Evolutionary conservation across 2,888 invertebrate species (phyloP), one percentile per base, ranked within the genome.

Genomic region (Ophioninae sp.): DNA sequence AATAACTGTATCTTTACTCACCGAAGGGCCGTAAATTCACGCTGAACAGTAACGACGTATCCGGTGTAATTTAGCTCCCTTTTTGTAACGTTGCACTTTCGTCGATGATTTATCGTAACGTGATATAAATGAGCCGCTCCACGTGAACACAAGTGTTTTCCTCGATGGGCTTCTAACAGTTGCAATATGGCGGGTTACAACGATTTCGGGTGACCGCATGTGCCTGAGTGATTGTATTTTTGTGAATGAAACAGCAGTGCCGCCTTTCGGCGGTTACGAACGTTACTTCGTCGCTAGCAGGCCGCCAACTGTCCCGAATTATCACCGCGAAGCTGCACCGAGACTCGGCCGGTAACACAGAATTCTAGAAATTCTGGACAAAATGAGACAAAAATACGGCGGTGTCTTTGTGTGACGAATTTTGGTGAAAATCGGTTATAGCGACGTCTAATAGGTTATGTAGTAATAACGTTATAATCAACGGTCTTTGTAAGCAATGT

Each of bases 91-190:
- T 13, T 76, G 74, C 85, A 84, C 82, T 83, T 69, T 67, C 41
- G 59, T 76, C 41, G 59, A 82, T 51, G 58, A 63, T 56, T 83
- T 44, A 58, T 80, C 67, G 58, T 67, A 41, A 67, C 80, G 83
- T 87, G 90, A 56, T 30, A 51, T 76, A 61, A 73, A 41, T 79
- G 67, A 61, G 73, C 73, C 76, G 81, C 91, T 95, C 95, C 95
- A 95, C 95, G 95, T 95, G 95, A 95, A 95, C 94, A 94, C 94
- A 95, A 94, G 74, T 95, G 95, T 95, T 95, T 73, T 67, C 61
- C 61, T 93, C 92, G 92, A 94, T 90, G 93, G 91, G 94, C 94
- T 94, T 94, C 94, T 93, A 93, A 94, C 84, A 94, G 94, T 94
- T 94, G 93, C 95, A 95, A 95, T 94, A 95, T 95, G 95, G 95